phyloP scores from a whole-genome alignment of 2,888 invertebrate species.

The Limenitis camilla region DNA sequence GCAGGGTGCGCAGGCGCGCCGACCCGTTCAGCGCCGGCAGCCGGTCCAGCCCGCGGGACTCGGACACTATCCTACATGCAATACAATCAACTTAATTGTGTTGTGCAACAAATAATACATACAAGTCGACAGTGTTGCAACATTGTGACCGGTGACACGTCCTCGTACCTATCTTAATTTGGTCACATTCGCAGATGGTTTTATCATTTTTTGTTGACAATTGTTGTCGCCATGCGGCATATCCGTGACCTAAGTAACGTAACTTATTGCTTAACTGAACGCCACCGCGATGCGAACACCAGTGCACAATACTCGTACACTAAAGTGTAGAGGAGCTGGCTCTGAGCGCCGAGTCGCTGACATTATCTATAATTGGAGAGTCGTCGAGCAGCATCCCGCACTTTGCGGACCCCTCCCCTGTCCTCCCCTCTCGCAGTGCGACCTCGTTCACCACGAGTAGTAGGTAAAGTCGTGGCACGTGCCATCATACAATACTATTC shows the following conservation, averaged over 20 bases:
- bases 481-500: neutral
- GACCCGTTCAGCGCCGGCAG: conserved; percentile 92
- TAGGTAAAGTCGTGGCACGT: neutral
- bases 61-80: conserved; percentile 85
- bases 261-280: conserved; percentile 3
- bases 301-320: neutral
- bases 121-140: neutral
- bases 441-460: conserved; percentile 13
- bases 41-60: conserved; percentile 83
- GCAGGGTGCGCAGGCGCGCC: conserved; percentile 83
- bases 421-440: neutral
- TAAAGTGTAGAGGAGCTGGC: conserved; percentile 5
- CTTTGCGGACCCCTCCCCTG: conserved; percentile 2
- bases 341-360: conserved; percentile 5
- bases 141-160: neutral
- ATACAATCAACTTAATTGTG: neutral
- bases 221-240: neutral
- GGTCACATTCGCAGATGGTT: neutral
- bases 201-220: neutral
- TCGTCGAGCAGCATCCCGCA: conserved; percentile 12
- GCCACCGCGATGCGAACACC: neutral
- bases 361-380: conserved; percentile 20
- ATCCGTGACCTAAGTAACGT: conserved; percentile 8
- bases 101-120: neutral
- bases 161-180: neutral